These are phyloP conservation scores for Sarcoramphus papa DNA, from an alignment of 2,797 vertebrate species.

Conservation along the genomic window DNA sequence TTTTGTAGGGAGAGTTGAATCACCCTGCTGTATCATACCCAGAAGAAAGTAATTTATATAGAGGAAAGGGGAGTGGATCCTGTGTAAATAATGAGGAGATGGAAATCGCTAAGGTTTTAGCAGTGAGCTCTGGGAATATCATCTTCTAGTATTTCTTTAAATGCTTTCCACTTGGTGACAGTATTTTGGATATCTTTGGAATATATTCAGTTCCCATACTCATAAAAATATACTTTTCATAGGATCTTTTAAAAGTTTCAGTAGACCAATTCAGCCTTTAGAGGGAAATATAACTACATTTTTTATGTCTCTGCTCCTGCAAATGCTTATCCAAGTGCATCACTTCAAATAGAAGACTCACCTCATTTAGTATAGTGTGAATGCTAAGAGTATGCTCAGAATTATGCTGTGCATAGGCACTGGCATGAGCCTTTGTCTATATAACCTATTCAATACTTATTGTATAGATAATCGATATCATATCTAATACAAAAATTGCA, in stretches of 20 bases:
- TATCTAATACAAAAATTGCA: neutral
- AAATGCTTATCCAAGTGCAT: neutral
- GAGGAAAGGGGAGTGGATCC: neutral
- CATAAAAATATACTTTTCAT: neutral
- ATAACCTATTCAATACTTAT: neutral
- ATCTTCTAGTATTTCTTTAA: neutral
- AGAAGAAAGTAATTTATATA: neutral
- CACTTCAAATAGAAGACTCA: neutral
- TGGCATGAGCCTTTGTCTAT: neutral
- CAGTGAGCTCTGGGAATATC: neutral
- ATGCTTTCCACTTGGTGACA: neutral
- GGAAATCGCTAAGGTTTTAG: neutral
- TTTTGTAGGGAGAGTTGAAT: neutral
- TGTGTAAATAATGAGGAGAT: neutral
- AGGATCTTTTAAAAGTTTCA: neutral
- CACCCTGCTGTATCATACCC: neutral
- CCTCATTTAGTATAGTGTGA: neutral
- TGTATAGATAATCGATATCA: neutral
- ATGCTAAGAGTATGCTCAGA: neutral
- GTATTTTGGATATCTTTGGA: neutral
- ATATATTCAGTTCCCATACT: neutral
- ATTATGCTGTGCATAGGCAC: fast-evolving
- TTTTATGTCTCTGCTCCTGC: neutral
- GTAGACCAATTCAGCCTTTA: neutral
- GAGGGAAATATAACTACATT: neutral